phyloP scores from a whole-genome alignment of 2,888 invertebrate genomes.

The Andrena praecox region DNA sequence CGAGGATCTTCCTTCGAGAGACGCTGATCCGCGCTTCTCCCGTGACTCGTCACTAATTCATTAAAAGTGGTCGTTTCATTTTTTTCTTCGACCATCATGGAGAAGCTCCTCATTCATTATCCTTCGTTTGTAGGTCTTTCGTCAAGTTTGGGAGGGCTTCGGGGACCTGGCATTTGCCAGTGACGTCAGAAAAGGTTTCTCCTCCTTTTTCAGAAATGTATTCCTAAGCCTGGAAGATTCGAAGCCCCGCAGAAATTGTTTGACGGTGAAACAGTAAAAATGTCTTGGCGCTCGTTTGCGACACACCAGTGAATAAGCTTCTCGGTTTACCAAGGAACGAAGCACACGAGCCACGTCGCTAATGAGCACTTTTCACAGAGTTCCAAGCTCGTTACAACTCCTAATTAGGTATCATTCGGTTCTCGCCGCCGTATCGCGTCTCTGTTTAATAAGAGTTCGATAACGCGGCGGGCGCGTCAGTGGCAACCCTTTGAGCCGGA shows the following conservation, averaged over 20 bases:
- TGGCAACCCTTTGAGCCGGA: not conserved
- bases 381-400: conserved; percentile 22
- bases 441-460: conserved; percentile 21
- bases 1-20: conserved; percentile 49
- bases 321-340: not conserved
- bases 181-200: not conserved
- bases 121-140: no score
- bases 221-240: not conserved
- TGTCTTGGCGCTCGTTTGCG: conserved; percentile 6
- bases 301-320: not conserved
- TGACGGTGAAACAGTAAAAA: not conserved
- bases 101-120: not conserved
- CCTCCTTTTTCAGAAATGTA: not conserved
- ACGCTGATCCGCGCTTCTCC: conserved; percentile 40
- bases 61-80: not conserved
- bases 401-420: conserved; percentile 48
- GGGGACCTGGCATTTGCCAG: no score
- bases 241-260: not conserved
- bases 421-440: not conserved
- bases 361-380: conserved; percentile 44
- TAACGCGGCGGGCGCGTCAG: not conserved
- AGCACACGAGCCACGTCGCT: conserved; percentile 1
- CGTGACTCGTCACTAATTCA: conserved; percentile 14
- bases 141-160: no score
- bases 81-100: not conserved